Evolutionary conservation across 2,888 invertebrate genomes (phyloP).

Genomic region (Aromia moschata): DNA sequence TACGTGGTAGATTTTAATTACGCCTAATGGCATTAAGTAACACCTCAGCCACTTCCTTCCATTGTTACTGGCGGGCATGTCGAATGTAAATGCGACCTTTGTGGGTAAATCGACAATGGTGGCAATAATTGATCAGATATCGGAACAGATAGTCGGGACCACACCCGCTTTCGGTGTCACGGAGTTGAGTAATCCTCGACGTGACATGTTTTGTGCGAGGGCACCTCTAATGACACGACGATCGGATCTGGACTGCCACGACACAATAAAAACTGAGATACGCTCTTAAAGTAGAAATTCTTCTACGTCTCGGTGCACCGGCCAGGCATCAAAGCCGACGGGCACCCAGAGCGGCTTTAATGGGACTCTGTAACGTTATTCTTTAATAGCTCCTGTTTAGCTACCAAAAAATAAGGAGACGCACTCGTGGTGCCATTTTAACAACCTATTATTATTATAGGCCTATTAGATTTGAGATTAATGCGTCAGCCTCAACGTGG

Average conservation of each 20-base stretch:
- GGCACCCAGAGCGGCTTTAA: too few relatives aligned
- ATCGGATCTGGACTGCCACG: constrained; percentile 5
- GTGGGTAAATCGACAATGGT: constrained; percentile 11
- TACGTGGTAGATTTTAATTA: constrained; percentile 4
- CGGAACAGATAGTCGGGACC: constrained; percentile 8
- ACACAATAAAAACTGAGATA: constrained; percentile 4
- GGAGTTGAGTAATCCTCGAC: constrained; percentile 19
- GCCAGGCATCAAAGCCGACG: too few relatives aligned
- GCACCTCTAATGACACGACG: constrained; percentile 6
- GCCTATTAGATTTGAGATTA: too few relatives aligned
- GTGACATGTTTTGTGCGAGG: constrained; percentile 13
- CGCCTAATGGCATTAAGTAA: not conserved
- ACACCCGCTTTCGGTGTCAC: constrained; percentile 17
- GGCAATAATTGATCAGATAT: constrained; percentile 22
- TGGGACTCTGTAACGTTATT: too few relatives aligned
- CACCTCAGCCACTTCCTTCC: constrained; percentile 8
- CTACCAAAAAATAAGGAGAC: too few relatives aligned
- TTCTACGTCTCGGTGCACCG: too few relatives aligned
- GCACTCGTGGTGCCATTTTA: too few relatives aligned
- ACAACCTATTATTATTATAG: too few relatives aligned
- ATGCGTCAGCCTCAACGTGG: too few relatives aligned
- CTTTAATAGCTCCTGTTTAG: too few relatives aligned
- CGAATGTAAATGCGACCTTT: constrained; percentile 13
- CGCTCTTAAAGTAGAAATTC: not conserved
- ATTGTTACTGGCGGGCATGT: constrained; percentile 4